Evolutionary conservation across 2,797 vertebrate genomes (phyloP).

Genomic region (Danionella dracula): DNA sequence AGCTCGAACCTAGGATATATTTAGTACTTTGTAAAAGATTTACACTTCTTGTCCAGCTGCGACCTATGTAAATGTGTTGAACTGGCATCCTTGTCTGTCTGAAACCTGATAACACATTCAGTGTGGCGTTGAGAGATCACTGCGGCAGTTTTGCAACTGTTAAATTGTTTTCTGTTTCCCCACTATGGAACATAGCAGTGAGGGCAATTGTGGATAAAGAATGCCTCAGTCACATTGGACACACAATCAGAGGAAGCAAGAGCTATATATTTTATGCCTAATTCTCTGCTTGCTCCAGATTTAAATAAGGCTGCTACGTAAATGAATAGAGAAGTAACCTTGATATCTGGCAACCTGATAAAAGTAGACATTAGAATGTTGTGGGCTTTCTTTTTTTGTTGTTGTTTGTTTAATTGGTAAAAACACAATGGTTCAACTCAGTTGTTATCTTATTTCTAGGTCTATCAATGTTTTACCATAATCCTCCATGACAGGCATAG

Average conservation of each 20-base stretch:
- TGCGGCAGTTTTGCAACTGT: constrained; percentile 35
- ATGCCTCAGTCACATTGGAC: constrained; percentile 16
- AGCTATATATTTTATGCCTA: no score
- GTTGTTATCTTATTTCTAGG: no score
- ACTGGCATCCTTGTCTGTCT: constrained; percentile 5
- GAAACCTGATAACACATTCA: constrained; percentile 1
- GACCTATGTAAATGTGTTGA: neutral
- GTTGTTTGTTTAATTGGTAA: no score
- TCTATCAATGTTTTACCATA: no score
- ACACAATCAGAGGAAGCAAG: constrained; percentile 46
- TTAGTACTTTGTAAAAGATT: neutral
- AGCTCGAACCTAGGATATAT: neutral
- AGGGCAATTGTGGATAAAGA: constrained; percentile 13
- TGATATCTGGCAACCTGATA: no score
- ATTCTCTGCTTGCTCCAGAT: no score
- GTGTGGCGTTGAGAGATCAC: constrained; percentile 1
- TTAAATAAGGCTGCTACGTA: no score
- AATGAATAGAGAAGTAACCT: no score
- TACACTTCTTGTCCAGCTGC: neutral
- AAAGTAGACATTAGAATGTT: no score
- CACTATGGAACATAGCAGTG: constrained; percentile 26
- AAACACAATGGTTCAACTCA: no score
- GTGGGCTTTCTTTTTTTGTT: no score
- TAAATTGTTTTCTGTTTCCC: constrained; percentile 4
- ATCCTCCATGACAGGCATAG: constrained; percentile 4